Conservation (phyloP, 2,797 vertebrate species). For the Helarctos malayanus region DNA sequence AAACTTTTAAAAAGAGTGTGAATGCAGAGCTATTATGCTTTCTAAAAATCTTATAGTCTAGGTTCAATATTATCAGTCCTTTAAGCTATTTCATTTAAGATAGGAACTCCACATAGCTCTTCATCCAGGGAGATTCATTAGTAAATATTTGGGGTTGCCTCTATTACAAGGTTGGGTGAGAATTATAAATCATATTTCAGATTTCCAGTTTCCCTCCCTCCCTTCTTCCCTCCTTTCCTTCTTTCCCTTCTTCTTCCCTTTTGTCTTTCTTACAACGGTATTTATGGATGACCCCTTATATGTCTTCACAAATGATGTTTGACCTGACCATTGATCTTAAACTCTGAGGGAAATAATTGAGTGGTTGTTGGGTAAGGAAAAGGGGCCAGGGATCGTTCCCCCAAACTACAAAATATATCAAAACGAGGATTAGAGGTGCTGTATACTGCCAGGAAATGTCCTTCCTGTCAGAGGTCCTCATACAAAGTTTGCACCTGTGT, state of each 20-base stretch:
- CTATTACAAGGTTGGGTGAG: background rate
- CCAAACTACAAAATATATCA: background rate
- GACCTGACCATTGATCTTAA: background rate
- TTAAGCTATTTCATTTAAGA: background rate
- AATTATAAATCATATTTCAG: background rate
- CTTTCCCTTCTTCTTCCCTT: background rate
- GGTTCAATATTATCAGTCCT: background rate
- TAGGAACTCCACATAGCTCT: background rate
- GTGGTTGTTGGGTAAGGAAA: background rate
- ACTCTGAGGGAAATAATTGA: background rate
- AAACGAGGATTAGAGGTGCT: background rate
- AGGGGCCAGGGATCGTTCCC: background rate
- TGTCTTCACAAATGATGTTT: background rate
- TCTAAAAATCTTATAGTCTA: background rate
- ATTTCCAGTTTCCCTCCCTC: background rate
- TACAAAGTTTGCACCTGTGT: background rate
- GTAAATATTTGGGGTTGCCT: background rate
- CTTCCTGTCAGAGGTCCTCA: background rate
- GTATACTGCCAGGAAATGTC: background rate
- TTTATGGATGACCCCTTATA: background rate
- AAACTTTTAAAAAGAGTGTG: background rate
- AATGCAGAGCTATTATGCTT: background rate
- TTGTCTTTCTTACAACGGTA: background rate
- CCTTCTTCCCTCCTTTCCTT: background rate
- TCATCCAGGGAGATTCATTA: background rate